Evolutionary conservation across 2,113 vertebrate genomes (phyloP), one percentile per base, ranked within the genome.

Genomic region (Stictonetta naevosa): DNA sequence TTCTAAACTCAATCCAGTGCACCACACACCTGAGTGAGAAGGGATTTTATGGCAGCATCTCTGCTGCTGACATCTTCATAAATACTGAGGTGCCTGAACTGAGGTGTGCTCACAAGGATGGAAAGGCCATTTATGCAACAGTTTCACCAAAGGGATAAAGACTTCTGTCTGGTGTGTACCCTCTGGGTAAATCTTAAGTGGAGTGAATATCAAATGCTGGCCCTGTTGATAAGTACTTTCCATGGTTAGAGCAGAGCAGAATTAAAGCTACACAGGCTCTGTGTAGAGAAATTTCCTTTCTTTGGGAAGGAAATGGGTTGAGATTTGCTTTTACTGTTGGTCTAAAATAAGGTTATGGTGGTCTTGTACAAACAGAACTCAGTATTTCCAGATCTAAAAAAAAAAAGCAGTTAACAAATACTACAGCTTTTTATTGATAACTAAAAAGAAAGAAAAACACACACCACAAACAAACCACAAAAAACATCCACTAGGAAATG

Each of bases 21-120:
- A 93, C 44, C 55, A 34, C 0, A 5, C 3, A 2, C 82, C 73
- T 76, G 66, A 82, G 36, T 53, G 58, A 89, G 71, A 85, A 93
- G 25, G 44, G 86, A 84, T 77, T 76, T 96, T 91, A 83, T 23
- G 40, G 67, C 74, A 94, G 86, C 62, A 77, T 23, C 52, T 90
- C 60, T 36, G 73, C n/a, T 62, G 62, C 56, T 86, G 83, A 84
- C 66, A 76, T 36, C n/a, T 76, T 92, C 44, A 56, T 76, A 79
- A 91, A 92, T 76, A 80, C 48, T 21, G 55, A 91, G 77, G 22
- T 52, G 28, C 19, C 58, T 28, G 81, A 85, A 1, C 42, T 64
- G 68, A 87, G 29, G 13, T 7, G 13, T 7, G 8, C 59, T 76
- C 20, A 22, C 46, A 69, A 69, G 69, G 42, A 40, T n/a, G 50